These are phyloP conservation scores for Calcarius ornatus DNA, from an alignment of 2,113 vertebrate species.

Conservation along the genomic window DNA sequence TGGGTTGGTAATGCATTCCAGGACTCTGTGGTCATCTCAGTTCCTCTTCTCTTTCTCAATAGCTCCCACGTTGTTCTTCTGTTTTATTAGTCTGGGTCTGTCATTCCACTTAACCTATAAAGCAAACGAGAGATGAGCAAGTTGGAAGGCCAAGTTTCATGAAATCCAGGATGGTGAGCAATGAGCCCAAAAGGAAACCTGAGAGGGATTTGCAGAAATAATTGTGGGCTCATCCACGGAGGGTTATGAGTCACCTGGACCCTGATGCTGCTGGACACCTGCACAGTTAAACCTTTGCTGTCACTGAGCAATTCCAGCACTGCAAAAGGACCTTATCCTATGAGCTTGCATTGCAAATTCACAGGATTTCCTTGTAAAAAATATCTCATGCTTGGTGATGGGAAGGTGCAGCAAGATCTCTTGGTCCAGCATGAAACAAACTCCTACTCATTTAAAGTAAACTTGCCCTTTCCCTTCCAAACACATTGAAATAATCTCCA, in stretches of 20 bases:
- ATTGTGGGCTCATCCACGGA: neutral
- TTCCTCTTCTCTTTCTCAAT: slow-evolving; percentile 27
- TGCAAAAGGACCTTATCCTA: neutral
- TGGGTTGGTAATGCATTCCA: slow-evolving; percentile 40
- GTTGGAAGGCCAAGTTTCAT: neutral
- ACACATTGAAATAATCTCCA: neutral
- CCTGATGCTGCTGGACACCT: neutral
- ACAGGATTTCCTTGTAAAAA: neutral
- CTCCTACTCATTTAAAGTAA: neutral
- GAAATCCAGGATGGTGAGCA: neutral
- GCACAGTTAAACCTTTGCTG: neutral
- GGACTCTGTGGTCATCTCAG: slow-evolving; percentile 6
- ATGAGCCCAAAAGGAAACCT: neutral
- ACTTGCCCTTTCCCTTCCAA: neutral
- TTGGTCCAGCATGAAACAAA: neutral
- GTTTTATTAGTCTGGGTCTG: slow-evolving; percentile 44
- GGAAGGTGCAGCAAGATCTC: neutral
- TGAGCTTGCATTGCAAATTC: neutral
- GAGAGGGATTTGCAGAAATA: slow-evolving; percentile 28
- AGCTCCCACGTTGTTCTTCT: slow-evolving; percentile 14
- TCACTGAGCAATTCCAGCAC: neutral
- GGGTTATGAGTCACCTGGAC: neutral
- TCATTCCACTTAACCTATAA: slow-evolving; percentile 43
- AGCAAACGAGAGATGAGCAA: neutral
- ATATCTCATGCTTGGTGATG: neutral